A percentile compares a stretch with the other conserved stretches of the same genome.
Conservation (phyloP, 2,797 vertebrate genomes). For the Picus viridis region DNA sequence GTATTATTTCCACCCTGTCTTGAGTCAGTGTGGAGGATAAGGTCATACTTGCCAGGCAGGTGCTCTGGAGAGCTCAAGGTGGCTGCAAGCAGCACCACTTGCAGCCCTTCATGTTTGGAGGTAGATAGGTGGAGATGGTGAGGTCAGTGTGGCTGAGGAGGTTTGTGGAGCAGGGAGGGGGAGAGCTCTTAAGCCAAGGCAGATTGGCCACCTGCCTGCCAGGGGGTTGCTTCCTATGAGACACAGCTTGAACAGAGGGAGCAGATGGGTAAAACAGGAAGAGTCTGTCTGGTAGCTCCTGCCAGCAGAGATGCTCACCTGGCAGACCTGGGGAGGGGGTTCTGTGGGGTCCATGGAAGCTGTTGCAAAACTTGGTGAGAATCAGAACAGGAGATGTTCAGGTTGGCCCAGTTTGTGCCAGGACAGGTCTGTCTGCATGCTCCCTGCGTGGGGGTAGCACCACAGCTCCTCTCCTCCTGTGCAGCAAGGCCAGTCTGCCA, state of each 20-base stretch:
- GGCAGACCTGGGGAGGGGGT: accelerated
- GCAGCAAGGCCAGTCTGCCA: background rate
- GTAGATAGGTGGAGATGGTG: background rate
- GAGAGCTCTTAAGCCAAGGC: background rate
- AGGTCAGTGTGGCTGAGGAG: background rate
- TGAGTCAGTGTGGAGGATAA: accelerated
- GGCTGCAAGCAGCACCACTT: background rate
- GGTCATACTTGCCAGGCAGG: background rate
- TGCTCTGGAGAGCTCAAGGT: background rate
- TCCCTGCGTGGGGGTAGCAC: background rate
- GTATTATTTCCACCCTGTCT: background rate
- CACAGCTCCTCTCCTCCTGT: background rate
- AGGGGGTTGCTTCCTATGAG: background rate
- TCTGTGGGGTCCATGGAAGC: background rate
- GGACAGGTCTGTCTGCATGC: background rate
- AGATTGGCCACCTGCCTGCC: background rate
- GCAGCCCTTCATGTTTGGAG: background rate
- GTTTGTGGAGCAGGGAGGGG: background rate
- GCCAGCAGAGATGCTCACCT: background rate
- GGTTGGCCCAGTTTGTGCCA: background rate
- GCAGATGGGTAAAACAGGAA: background rate
- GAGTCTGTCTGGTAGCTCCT: background rate
- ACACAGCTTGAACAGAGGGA: accelerated
- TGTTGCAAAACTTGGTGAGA: background rate
- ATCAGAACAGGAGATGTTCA: background rate